Percentiles rank a stretch among this genome's conserved stretches.
phyloP scores from a whole-genome alignment of 2,113 vertebrate species.

The Struthio camelus region DNA sequence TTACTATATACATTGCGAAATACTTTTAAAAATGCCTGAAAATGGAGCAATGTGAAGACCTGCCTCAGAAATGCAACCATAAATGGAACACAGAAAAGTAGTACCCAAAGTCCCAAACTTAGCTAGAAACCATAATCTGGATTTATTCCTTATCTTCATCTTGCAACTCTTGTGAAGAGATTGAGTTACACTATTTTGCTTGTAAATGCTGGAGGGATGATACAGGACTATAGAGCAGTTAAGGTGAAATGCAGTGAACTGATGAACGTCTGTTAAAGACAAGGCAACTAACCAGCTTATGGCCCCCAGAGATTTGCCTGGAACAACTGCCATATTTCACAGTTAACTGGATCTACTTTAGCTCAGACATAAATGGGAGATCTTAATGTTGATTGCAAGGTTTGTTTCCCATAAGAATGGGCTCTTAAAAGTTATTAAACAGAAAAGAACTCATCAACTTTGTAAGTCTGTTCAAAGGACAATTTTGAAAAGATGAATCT shows the following conservation, averaged over 20 bases:
- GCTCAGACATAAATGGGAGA: not conserved
- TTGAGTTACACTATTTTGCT: not conserved
- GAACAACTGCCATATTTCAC: slow-evolving; percentile 9
- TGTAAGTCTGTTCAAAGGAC: not conserved
- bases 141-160: not conserved
- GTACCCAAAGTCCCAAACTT: not conserved
- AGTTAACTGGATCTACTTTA: slow-evolving; percentile 31
- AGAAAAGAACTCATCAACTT: not conserved
- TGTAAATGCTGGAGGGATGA: not conserved
- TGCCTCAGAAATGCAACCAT: not conserved
- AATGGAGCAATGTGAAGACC: not conserved
- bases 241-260: not conserved
- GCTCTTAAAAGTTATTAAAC: slow-evolving; percentile 40
- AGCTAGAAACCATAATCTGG: not conserved
- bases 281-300: not conserved
- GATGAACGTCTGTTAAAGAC: not conserved
- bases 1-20: slow-evolving; percentile 8
- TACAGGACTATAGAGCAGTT: not conserved
- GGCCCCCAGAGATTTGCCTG: not conserved
- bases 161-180: not conserved
- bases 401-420: slow-evolving; percentile 42
- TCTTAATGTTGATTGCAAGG: slow-evolving; percentile 28
- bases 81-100: not conserved
- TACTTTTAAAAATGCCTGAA: not conserved
- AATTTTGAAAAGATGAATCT: not conserved